Conservation (phyloP, 1,140 invertebrate species). For the Anastatus disparis region DNA sequence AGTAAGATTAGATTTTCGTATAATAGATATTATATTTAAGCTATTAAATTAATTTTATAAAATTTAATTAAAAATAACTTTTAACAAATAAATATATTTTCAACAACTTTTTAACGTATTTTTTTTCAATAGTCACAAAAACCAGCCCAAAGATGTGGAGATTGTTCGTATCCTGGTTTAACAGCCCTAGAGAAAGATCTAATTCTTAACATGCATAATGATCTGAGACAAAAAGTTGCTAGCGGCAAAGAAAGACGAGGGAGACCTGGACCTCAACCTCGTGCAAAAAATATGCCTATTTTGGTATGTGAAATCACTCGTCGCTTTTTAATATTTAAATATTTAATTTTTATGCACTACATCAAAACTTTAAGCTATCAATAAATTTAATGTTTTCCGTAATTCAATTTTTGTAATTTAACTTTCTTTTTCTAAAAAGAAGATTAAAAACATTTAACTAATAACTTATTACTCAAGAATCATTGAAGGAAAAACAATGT, state of each 20-base stretch:
- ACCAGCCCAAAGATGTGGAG: neutral
- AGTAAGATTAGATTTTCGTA: constrained; percentile 25
- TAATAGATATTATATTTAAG: neutral
- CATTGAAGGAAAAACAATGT: no score
- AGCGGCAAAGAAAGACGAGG: neutral
- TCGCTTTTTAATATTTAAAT: no score
- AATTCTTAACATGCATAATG: neutral
- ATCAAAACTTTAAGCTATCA: no score
- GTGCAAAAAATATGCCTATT: neutral
- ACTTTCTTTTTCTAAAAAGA: no score
- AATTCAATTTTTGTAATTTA: no score
- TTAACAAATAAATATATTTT: no score
- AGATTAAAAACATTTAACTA: no score
- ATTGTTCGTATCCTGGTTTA: neutral
- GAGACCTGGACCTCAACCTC: constrained; percentile 21
- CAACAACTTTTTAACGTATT: no score
- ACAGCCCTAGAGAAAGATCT: neutral
- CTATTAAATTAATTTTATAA: neutral
- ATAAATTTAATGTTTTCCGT: no score
- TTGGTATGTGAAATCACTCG: neutral
- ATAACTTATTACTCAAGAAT: no score
- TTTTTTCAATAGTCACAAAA: constrained; percentile 12
- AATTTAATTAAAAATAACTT: no score
- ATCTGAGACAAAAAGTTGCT: neutral
- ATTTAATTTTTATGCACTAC: no score